Conservation (phyloP, 2,113 vertebrate genomes). For the Picathartes gymnocephalus region DNA sequence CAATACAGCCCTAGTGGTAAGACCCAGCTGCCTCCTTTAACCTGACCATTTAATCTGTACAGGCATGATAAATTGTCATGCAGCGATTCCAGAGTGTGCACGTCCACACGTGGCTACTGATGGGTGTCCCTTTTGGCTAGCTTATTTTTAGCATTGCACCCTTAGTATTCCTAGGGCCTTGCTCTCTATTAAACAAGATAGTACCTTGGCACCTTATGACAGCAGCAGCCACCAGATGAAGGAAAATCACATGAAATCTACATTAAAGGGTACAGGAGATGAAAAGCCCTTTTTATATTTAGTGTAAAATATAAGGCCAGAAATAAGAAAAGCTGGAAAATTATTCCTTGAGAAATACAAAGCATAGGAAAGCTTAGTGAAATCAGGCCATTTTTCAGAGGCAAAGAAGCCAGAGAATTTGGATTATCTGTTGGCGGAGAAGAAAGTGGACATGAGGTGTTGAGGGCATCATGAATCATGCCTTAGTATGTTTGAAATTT, state of each 20-base stretch:
- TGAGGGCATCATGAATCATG: neutral
- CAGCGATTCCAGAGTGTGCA: neutral
- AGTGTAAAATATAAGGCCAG: neutral
- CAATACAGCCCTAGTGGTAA: neutral
- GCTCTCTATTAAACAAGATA: neutral
- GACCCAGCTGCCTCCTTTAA: neutral
- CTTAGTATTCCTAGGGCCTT: neutral
- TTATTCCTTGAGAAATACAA: neutral
- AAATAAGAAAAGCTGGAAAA: neutral
- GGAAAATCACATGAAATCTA: neutral
- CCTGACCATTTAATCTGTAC: neutral
- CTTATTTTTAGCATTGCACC: neutral
- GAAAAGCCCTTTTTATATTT: neutral
- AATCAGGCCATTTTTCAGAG: neutral
- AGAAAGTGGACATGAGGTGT: neutral
- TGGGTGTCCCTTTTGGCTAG: neutral
- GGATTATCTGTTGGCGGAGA: fast-evolving
- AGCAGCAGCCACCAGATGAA: neutral
- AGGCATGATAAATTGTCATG: neutral
- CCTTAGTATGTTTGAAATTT: neutral
- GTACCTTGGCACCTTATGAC: neutral
- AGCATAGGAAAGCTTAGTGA: neutral
- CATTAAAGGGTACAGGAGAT: neutral
- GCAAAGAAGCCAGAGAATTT: neutral
- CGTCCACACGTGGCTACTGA: too few species aligned